Conservation (phyloP, 2,113 vertebrate species). For the Elephantulus edwardii region DNA sequence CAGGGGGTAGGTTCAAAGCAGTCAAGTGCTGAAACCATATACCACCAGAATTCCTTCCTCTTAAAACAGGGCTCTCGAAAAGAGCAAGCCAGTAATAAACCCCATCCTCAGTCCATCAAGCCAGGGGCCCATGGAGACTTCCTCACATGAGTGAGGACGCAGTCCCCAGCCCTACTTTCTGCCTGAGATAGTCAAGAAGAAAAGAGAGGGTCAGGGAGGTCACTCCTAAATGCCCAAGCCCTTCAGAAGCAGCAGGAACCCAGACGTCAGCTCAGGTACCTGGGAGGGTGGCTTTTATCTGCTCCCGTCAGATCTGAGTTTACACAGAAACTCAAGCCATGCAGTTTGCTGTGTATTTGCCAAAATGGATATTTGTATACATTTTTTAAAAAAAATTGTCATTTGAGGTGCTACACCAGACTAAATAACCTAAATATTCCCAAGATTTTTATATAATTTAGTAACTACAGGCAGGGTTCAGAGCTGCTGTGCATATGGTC, state of each 20-base stretch:
- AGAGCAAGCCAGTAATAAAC: neutral
- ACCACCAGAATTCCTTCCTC: too few relatives aligned
- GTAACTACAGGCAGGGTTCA: too few relatives aligned
- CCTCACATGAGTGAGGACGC: neutral
- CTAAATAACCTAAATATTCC: too few relatives aligned
- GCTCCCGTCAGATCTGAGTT: conserved; percentile 9
- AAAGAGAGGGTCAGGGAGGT: neutral
- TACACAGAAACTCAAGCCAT: conserved; percentile 48
- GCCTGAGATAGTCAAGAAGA: neutral
- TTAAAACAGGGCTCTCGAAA: neutral
- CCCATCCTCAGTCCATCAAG: neutral
- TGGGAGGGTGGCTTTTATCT: rapidly evolving
- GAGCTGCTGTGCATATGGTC: too few relatives aligned
- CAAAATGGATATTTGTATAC: conserved; percentile 63
- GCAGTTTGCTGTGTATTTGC: conserved; percentile 66
- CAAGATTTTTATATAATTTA: too few relatives aligned
- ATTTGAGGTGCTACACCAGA: neutral
- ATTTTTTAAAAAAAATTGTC: neutral
- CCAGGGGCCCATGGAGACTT: neutral
- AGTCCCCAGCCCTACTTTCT: neutral
- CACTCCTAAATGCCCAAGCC: neutral
- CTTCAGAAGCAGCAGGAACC: neutral
- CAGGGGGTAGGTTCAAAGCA: too few relatives aligned
- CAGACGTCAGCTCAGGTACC: conserved; percentile 26
- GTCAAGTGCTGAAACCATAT: too few relatives aligned